Evolutionary conservation across 2,888 invertebrate species (phyloP), one percentile per base, ranked within the genome.

Genomic region (Ennomos fuscantarius): DNA sequence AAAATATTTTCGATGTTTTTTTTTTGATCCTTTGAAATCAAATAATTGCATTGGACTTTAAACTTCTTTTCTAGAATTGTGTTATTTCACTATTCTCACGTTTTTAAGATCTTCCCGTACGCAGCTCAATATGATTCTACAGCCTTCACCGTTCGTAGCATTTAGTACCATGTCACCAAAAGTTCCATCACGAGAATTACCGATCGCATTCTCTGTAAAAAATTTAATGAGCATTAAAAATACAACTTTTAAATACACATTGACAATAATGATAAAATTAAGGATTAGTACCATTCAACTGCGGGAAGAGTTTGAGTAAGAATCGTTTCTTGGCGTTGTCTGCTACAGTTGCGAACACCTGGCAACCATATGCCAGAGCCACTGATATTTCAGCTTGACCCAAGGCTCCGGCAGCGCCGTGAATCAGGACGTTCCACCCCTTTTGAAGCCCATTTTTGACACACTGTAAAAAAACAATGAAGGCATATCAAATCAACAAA

Each of bases 301-400:
- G 37, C 9, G 59, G 54, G 24, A 85, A 89, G 8, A 88, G 13
- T 60, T 77, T 79, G 11, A 61, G 63, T 11, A 90, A 63, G 57
- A 87, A 86, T 0, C 57, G 67, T 60, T 89, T 90, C 68, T 89
- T 89, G 8, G 61, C 61, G 0, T 66, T 32, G 32, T 84, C 79
- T 45, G 82, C 78, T 13, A 90, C 89, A 0, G 88, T 86, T 1
- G 86, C 76, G 39, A 84, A 87, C 0, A 89, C 81, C 35, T 75
- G 62, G 49, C 84, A 87, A 8, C 72, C 76, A 9, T 70, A 44
- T 0, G 78, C 82, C 6, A 89, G 65, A 0, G 79, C 79, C 1
- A 89, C 70, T 1, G 84, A 70, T 11, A 88, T 81, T 1, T 72
- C 64, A 0, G 89, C 89, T 63, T 89, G 89, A 0, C 88, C 89